Evolutionary conservation across 2,888 invertebrate genomes (phyloP).

Genomic region (Drosophila infuscata): DNA sequence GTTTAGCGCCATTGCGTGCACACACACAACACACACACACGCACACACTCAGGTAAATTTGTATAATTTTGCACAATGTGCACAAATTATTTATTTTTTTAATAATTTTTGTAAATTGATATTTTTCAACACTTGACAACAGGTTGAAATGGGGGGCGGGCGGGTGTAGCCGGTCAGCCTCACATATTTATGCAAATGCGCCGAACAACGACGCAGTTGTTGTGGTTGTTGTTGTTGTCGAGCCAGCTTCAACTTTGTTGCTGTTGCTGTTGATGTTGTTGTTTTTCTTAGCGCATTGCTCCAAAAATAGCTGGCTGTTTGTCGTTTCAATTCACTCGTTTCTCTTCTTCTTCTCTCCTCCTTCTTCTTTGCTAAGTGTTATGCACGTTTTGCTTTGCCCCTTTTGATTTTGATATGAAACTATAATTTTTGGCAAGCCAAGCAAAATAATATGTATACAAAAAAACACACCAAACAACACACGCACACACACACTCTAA

Average conservation of each 20-base stretch:
- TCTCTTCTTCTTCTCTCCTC: neutral
- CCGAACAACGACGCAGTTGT: slow-evolving; percentile 28
- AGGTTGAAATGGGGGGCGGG: slow-evolving; percentile 14
- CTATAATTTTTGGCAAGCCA: slow-evolving; percentile 52
- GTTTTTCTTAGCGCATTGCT: slow-evolving; percentile 54
- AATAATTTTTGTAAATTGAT: slow-evolving; percentile 16
- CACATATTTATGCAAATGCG: slow-evolving; percentile 67
- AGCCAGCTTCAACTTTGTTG: slow-evolving; percentile 23
- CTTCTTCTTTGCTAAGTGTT: slow-evolving; percentile 47
- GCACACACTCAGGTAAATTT: slow-evolving; percentile 38
- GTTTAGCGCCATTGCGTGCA: slow-evolving; percentile 50
- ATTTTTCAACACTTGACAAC: slow-evolving; percentile 53
- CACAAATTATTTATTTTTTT: slow-evolving; percentile 20
- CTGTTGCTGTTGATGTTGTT: slow-evolving; percentile 20
- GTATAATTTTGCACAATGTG: slow-evolving; percentile 56
- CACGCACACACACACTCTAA: slow-evolving; percentile 19
- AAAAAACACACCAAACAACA: slow-evolving; percentile 24
- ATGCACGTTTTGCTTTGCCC: slow-evolving; percentile 55
- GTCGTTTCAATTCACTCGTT: slow-evolving; percentile 11
- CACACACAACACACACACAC: slow-evolving; percentile 26
- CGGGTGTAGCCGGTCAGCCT: slow-evolving; percentile 21
- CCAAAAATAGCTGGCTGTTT: slow-evolving; percentile 43
- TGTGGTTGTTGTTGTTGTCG: slow-evolving; percentile 29
- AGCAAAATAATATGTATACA: slow-evolving; percentile 42
- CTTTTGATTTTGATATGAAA: slow-evolving; percentile 55